Evolutionary conservation across 92 coral and sea anemone genomes (phyloP), one percentile per base, ranked within the genome.

Genomic region (Porites lobata): DNA sequence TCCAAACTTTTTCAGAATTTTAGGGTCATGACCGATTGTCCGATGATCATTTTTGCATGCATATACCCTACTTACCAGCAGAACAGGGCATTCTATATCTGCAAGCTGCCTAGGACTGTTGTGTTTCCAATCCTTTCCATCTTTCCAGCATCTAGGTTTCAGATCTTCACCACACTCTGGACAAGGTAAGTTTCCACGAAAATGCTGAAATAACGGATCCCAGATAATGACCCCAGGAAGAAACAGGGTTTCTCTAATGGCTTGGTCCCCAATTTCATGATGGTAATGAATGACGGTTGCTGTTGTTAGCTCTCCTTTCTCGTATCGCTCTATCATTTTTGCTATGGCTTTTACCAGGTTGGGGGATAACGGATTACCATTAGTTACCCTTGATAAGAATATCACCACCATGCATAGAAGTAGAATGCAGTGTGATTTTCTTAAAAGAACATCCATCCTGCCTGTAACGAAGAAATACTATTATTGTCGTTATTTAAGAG

Each of bases 111-210:
- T 54, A 20, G 89, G 77, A 51, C 77, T 67, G 75, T 85, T 64
- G 65, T 85, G 89, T 59, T 76, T 85, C 76, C 81, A 78, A 67
- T 85, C 82, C 73, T 21, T 65, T 32, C 89, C 89, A 85, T 85
- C 75, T 54, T 85, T 85, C 84, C 89, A 85, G 71, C 84, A 9
- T 32, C 89, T 69, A 43, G 75, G 89, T 77, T 85, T 85, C 75
- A 76, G 77, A 17, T 65, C 59, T 79, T 85, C 69, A 12, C 77
- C 83, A 77, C 89, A 85, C 22, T 85, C 47, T 10, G 89, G 75
- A 77, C 89, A 85, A n/a, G 66, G 62, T 68, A 85, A 79, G 77
- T 65, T 63, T 38, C 75, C 81, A 76, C 50, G 67, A 52, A 85
- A 85, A 13, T 72, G 32, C 57, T 85, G 89, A 22, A 67, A 54